A percentile compares a stretch with the other conserved stretches of the same genome.
Conservation (phyloP, 2,113 vertebrate genomes). For the Apodemus sylvaticus region DNA sequence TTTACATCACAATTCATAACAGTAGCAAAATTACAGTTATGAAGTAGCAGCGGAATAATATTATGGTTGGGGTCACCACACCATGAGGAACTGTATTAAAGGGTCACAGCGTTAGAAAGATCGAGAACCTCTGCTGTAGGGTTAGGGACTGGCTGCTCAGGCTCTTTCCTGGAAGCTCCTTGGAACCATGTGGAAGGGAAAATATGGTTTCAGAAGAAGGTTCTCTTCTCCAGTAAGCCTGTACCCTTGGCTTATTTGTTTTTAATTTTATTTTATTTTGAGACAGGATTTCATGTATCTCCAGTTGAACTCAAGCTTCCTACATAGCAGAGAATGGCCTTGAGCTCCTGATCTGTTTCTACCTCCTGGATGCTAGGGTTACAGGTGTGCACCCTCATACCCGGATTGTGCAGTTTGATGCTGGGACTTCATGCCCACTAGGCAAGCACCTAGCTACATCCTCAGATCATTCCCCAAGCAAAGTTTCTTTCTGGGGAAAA, state of each 20-base stretch:
- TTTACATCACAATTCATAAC: neutral
- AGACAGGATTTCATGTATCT: neutral
- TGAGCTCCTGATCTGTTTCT: neutral
- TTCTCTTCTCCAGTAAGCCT: neutral
- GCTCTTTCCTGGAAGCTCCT: neutral
- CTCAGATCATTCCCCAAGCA: neutral
- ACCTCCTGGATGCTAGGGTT: neutral
- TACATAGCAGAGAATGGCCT: neutral
- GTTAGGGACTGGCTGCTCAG: neutral
- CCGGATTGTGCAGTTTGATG: neutral
- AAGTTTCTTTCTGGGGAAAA: conserved; percentile 6
- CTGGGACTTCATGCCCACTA: neutral
- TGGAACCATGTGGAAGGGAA: neutral
- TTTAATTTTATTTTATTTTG: neutral
- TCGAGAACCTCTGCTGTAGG: neutral
- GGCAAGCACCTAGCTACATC: neutral
- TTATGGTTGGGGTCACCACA: neutral
- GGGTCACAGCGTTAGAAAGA: neutral
- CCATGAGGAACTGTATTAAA: neutral
- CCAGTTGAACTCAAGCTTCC: neutral
- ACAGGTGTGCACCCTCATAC: no score
- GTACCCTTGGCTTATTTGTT: neutral
- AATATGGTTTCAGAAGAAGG: neutral
- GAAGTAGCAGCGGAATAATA: neutral
- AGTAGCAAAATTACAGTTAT: neutral